phyloP scores from a whole-genome alignment of 2,113 vertebrate genomes.

The Grammomys surdaster region DNA sequence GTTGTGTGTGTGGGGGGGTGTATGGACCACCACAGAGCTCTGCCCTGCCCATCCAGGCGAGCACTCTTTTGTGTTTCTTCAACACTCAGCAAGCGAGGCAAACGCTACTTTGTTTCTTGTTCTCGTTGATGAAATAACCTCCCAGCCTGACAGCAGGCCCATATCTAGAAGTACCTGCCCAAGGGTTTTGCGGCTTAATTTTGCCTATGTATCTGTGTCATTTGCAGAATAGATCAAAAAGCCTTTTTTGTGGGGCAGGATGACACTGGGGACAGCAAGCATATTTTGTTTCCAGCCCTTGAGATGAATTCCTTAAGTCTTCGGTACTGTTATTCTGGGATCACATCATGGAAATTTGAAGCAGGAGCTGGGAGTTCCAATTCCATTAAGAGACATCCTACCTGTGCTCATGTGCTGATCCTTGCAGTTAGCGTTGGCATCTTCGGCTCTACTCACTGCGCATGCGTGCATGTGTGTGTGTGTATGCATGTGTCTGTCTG shows the following conservation, averaged over 20 bases:
- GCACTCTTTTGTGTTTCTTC: neutral
- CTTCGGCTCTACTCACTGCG: no score
- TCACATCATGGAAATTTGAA: neutral
- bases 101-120: neutral
- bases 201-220: neutral
- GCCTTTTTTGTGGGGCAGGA: neutral
- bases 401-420: neutral
- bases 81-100: neutral
- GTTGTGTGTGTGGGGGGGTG: no score
- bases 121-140: neutral
- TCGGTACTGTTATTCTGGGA: neutral
- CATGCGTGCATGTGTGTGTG: neutral
- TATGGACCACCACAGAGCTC: neutral
- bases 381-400: neutral
- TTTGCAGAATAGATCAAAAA: constrained; percentile 43
- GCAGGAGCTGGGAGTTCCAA: neutral
- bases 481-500: neutral
- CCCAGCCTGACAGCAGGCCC: neutral
- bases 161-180: neutral
- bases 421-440: neutral
- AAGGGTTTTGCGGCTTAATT: neutral
- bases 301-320: neutral
- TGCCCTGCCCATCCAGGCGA: neutral
- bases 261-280: neutral
- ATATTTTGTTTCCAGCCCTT: constrained; percentile 36